Percentiles rank a stretch among this genome's conserved stretches.
Conservation (phyloP, 2,113 vertebrate species). For the Maccullochella peelii region DNA sequence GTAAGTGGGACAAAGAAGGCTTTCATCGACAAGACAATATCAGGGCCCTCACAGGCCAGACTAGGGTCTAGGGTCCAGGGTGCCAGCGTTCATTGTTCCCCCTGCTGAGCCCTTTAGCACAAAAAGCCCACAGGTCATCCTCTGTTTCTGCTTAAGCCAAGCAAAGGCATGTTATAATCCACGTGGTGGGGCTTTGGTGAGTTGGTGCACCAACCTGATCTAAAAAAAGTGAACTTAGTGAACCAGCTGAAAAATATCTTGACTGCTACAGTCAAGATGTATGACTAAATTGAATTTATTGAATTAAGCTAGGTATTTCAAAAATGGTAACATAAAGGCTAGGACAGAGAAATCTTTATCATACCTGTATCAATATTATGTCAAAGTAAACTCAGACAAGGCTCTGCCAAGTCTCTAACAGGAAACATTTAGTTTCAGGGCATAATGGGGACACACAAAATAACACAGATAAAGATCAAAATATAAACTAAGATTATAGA, state of each 20-base stretch:
- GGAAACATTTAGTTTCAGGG: conserved; percentile 13
- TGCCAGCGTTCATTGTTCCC: conserved; percentile 67
- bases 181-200: conserved; percentile 66
- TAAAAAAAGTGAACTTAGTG: conserved; percentile 60
- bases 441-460: conserved; percentile 7
- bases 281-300: not conserved
- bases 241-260: conserved; percentile 36
- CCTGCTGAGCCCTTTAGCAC: conserved; percentile 41
- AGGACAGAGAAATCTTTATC: not conserved
- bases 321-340: not conserved
- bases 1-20: conserved; percentile 76
- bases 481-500: conserved; percentile 8
- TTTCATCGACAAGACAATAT: conserved; percentile 82
- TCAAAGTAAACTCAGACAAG: conserved; percentile 28
- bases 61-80: conserved; percentile 68
- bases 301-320: not conserved
- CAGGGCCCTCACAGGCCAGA: conserved; percentile 71
- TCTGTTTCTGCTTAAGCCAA: conserved; percentile 69
- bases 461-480: conserved; percentile 33
- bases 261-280: not conserved
- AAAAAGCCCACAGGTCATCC: conserved; percentile 62
- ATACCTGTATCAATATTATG: not conserved
- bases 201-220: conserved; percentile 45
- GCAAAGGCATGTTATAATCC: conserved; percentile 78
- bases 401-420: not conserved